Evolutionary conservation across 2,797 vertebrate species (phyloP).

Genomic region (Acrocephalus scirpaceus): DNA sequence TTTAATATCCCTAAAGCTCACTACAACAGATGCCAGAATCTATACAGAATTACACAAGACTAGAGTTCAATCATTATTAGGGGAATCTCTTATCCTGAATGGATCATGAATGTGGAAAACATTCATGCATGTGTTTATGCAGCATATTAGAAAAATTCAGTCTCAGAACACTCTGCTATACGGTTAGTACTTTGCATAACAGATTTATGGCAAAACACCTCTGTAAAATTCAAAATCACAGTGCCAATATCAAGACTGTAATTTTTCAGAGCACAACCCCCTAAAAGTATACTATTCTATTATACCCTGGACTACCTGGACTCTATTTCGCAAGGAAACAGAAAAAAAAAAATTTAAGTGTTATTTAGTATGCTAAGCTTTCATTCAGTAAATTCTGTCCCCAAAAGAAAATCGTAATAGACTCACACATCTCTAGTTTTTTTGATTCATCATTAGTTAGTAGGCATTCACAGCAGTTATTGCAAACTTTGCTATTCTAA

Average conservation of each 20-base stretch:
- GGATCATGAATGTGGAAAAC: neutral
- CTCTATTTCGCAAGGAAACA: neutral
- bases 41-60: neutral
- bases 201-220: neutral
- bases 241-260: neutral
- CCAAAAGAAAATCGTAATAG: neutral
- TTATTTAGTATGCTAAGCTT: neutral
- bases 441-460: neutral
- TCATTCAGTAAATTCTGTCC: neutral
- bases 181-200: neutral
- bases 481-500: neutral
- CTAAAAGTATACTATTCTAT: neutral
- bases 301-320: neutral
- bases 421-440: neutral
- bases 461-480: neutral
- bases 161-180: neutral
- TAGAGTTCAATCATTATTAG: neutral
- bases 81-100: neutral
- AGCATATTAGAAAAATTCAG: neutral
- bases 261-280: neutral
- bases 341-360: neutral
- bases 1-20: neutral
- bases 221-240: neutral
- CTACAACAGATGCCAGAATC: neutral
- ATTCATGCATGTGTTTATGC: too few species aligned